Evolutionary conservation across 2,113 vertebrate genomes (phyloP), one percentile per base, ranked within the genome.

Genomic region (Elephantulus edwardii): DNA sequence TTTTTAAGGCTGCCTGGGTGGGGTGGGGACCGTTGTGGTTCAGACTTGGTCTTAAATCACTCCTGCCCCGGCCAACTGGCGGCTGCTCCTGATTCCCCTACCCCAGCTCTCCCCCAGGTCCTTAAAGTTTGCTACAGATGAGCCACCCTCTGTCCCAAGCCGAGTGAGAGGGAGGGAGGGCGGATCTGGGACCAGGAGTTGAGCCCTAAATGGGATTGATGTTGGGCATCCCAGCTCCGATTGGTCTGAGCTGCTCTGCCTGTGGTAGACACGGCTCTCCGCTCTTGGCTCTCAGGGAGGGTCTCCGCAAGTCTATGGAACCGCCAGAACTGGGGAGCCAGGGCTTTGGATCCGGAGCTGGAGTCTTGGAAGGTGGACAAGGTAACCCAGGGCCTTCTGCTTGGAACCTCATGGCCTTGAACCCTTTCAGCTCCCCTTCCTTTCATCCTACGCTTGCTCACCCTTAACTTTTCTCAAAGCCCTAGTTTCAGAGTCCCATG

Each of bases 21-120:
- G 87, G 87, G 89, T 85, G 94, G 93, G 86, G 81, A 91, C 56
- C 78, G 52, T 2, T 78, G 84, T 91, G 92, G 82, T 86, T 91
- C 78, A 78, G 40, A 87, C 70, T 88, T 95, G 94, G 93, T 75
- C 38, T 89, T 64, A 8, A 76, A 90, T 71, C 6, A 7, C 74
- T 83, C 54, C 66, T 70, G 20, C 35, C 50, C 56, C 46, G 83
- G 92, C 80, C 92, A 58, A n/a, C 17, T 80, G 89, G 56, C 4
- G 0, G 81, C 66, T 40, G 1, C 48, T 89, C 52, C 16, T 76
- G 58, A 78, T n/a, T 78, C 64, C n/a, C n/a, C 50, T 0, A 66
- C 50, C 90, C 42, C 42, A 16, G 6, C 6, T 84, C 50, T 78
- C 9, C 19, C 66, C 70, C 3, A 80, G 80, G 89, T 75, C 56